phyloP scores from a whole-genome alignment of 2,888 invertebrate species.

The Oeneis ivallda region DNA sequence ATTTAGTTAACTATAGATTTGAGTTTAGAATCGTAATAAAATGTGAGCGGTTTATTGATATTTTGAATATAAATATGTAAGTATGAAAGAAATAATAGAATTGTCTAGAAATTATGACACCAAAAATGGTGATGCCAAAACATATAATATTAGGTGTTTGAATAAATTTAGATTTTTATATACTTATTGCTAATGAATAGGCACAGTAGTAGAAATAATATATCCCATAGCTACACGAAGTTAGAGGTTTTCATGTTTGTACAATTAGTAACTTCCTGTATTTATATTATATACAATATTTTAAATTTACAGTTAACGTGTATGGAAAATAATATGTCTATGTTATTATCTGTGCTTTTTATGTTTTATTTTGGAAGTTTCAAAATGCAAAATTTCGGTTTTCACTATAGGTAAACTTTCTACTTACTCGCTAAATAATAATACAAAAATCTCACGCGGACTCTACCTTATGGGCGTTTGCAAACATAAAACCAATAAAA shows the following conservation, averaged over 20 bases:
- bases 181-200: conserved; percentile 26
- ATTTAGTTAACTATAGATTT: conserved; percentile 1
- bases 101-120: conserved; percentile 24
- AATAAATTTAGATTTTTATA: conserved; percentile 28
- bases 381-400: conserved; percentile 12
- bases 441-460: too few species aligned
- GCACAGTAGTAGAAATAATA: conserved; percentile 31
- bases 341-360: conserved; percentile 48
- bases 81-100: conserved; percentile 19
- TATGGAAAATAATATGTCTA: conserved; percentile 29
- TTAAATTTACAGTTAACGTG: not conserved
- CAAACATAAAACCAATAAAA: too few species aligned
- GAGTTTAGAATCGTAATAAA: not conserved
- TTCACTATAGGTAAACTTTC: too few species aligned
- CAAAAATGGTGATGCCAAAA: conserved; percentile 30
- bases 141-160: conserved; percentile 18
- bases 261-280: conserved; percentile 4
- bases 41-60: not conserved
- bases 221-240: conserved; percentile 33
- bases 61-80: not conserved
- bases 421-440: not conserved
- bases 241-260: conserved; percentile 27
- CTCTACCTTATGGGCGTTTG: not conserved
- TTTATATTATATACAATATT: not conserved
- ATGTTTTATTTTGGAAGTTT: conserved; percentile 37